Percentiles rank a stretch among this genome's conserved stretches.
phyloP scores from a whole-genome alignment of 2,888 invertebrate genomes.

The Cybosia mesomella region DNA sequence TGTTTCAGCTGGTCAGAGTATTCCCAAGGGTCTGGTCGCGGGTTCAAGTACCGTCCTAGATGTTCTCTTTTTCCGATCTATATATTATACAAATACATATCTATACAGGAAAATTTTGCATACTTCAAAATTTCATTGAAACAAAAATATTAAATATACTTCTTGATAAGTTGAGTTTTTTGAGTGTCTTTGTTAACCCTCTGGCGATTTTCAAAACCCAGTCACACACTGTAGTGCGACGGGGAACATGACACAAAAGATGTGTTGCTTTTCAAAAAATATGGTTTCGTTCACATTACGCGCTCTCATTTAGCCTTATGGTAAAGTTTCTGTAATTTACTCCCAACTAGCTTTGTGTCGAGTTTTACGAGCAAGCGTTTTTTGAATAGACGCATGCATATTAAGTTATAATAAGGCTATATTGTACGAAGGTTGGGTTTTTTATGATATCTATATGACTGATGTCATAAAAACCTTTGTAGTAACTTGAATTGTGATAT shows the following conservation, averaged over 20 bases:
- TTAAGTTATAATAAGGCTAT: slow-evolving; percentile 18
- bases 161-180: slow-evolving; percentile 18
- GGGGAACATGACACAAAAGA: slow-evolving; percentile 38
- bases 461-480: neutral
- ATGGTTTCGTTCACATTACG: slow-evolving; percentile 25
- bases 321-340: slow-evolving; percentile 30
- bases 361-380: slow-evolving; percentile 20
- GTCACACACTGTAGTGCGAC: slow-evolving; percentile 20
- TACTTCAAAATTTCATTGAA: no score
- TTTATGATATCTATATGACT: neutral
- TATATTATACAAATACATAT: no score
- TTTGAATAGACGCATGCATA: slow-evolving; percentile 9
- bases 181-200: slow-evolving; percentile 28
- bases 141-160: no score
- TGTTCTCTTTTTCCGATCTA: no score
- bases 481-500: neutral
- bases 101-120: no score
- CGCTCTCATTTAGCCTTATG: slow-evolving; percentile 28
- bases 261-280: slow-evolving; percentile 36
- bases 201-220: slow-evolving; percentile 25
- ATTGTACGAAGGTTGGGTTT: neutral
- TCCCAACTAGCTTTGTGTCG: slow-evolving; percentile 30
- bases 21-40: no score
- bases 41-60: no score
- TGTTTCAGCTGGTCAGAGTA: no score